Percentiles rank a stretch among this genome's conserved stretches.
Conservation (phyloP, 2,797 vertebrate genomes). For the Coilia nasus region DNA sequence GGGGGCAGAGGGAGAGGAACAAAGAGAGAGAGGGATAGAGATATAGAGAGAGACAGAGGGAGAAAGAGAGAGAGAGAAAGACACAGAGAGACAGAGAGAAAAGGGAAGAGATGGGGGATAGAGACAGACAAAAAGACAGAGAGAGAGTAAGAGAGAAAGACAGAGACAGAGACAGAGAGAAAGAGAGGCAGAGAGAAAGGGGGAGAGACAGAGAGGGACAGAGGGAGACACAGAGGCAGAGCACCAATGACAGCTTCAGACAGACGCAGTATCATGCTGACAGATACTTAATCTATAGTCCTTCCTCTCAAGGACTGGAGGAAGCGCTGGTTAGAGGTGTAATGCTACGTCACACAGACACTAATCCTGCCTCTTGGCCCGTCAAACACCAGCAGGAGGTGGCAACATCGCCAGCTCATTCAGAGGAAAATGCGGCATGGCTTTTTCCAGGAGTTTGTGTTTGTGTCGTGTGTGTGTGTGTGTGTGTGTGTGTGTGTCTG, state of each 20-base stretch:
- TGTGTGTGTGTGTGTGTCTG: too few species aligned
- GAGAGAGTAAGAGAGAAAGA: background rate
- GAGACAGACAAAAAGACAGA: background rate
- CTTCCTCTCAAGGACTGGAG: background rate
- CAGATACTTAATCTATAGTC: background rate
- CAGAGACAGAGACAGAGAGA: background rate
- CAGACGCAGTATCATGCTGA: background rate
- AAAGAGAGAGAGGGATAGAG: too few species aligned
- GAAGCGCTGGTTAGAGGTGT: background rate
- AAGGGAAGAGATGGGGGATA: background rate
- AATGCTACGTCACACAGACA: constrained; percentile 14
- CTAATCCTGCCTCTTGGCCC: constrained; percentile 22
- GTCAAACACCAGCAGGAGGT: background rate
- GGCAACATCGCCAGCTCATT: constrained; percentile 30
- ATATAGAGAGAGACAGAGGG: background rate
- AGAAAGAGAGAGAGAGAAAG: too few species aligned
- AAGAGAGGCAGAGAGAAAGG: background rate
- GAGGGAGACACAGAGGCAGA: background rate
- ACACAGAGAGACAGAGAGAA: background rate
- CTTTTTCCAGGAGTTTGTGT: constrained; percentile 23
- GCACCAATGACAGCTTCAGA: background rate
- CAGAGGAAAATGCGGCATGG: constrained; percentile 35
- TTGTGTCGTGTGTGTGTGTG: background rate
- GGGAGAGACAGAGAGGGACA: background rate
- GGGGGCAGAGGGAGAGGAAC: too few species aligned